These are phyloP conservation scores for Metridium senile DNA, from an alignment of 92 coral and sea anemone genomes.

Conservation along the genomic window DNA sequence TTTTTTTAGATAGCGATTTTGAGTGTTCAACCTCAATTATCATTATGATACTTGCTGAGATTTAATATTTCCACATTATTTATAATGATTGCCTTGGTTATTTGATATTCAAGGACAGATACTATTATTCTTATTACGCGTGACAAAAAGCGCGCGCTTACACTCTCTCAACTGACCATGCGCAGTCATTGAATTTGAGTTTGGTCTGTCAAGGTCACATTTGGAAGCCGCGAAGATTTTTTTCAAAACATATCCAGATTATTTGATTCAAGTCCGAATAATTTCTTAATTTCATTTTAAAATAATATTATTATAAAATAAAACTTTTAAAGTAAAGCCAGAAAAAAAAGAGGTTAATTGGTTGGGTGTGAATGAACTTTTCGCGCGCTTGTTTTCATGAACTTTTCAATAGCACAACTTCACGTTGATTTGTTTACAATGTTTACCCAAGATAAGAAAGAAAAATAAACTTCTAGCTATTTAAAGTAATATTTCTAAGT, in stretches of 20 bases:
- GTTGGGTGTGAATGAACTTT: too few species aligned
- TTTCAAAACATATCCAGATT: too few species aligned
- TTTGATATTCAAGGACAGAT: background rate
- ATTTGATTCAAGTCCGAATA: too few species aligned
- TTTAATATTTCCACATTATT: background rate
- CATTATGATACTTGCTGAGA: background rate
- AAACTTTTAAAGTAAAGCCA: too few species aligned
- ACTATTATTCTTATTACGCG: background rate
- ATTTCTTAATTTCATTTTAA: background rate
- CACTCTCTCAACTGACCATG: background rate
- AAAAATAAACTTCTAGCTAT: background rate
- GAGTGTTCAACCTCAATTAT: background rate
- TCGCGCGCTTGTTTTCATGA: too few species aligned
- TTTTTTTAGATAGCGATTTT: background rate
- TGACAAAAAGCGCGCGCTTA: background rate
- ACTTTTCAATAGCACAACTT: too few species aligned
- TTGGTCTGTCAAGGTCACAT: background rate
- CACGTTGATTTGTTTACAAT: too few species aligned
- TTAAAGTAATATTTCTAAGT: background rate
- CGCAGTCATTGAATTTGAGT: background rate
- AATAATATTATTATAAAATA: too few species aligned
- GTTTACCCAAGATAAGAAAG: too few species aligned
- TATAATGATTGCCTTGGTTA: background rate
- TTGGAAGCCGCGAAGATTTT: background rate
- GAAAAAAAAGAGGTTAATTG: too few species aligned